These are phyloP conservation scores for Sternarchorhynchus goeldii DNA, from an alignment of 2,797 vertebrate genomes.

Conservation along the genomic window DNA sequence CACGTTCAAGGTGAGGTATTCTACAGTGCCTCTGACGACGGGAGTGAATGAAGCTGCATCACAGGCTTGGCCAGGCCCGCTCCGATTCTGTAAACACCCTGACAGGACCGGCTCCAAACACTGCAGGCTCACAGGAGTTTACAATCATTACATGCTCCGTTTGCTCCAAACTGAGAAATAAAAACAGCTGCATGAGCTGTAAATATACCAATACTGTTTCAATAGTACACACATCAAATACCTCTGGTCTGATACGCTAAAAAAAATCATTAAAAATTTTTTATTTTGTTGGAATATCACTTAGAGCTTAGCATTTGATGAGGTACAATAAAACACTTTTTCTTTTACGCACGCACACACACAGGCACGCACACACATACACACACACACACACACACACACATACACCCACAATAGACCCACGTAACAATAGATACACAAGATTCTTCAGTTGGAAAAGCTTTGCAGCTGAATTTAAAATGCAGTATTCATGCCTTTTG, in stretches of 20 bases:
- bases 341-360: too few species aligned
- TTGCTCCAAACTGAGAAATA: neutral
- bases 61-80: neutral
- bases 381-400: constrained; percentile 13
- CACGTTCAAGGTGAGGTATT: neutral
- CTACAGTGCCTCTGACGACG: neutral
- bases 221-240: neutral
- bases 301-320: constrained; percentile 15
- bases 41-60: neutral
- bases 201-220: neutral
- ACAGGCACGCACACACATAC: too few species aligned
- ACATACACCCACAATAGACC: constrained; percentile 10
- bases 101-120: constrained; percentile 11
- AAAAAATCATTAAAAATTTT: neutral
- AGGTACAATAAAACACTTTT: neutral
- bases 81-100: neutral
- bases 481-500: neutral
- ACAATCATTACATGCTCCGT: too few species aligned
- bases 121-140: too few species aligned
- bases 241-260: neutral
- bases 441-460: neutral
- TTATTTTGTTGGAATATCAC: neutral
- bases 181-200: neutral
- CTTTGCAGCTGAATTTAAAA: neutral
- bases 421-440: neutral